phyloP scores from a whole-genome alignment of 1,140 invertebrate species.

The Uloborus diversus region DNA sequence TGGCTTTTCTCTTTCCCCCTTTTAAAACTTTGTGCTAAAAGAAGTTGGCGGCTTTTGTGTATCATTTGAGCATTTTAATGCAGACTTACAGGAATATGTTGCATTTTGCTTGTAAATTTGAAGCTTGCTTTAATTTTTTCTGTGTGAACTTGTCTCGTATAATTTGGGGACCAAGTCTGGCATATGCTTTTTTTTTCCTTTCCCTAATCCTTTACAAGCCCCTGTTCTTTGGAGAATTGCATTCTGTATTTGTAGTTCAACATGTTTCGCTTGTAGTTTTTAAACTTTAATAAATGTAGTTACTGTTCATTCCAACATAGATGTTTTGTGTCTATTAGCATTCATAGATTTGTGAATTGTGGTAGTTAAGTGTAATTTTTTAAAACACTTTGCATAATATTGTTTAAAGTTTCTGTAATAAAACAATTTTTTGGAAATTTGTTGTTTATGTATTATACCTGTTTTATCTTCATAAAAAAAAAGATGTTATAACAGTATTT shows the following conservation, averaged over 20 bases:
- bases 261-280: constrained; percentile 31
- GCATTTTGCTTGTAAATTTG: neutral
- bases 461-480: too few species aligned
- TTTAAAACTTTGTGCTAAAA: neutral
- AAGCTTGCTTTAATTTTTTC: neutral
- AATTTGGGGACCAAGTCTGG: constrained; percentile 42
- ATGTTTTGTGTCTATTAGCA: constrained; percentile 1
- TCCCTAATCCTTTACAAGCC: neutral
- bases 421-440: constrained; percentile 10
- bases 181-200: neutral
- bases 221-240: constrained; percentile 46
- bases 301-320: constrained; percentile 44
- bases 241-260: constrained; percentile 44
- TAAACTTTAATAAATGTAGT: constrained; percentile 20
- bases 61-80: neutral
- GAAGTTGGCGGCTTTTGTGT: constrained; percentile 23
- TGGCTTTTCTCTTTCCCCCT: constrained; percentile 20
- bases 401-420: constrained; percentile 34
- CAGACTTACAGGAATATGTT: neutral
- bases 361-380: constrained; percentile 51
- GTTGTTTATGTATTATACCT: neutral
- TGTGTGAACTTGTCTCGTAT: too few species aligned
- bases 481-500: too few species aligned
- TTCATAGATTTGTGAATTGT: constrained; percentile 32
- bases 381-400: constrained; percentile 33